Evolutionary conservation across 2,888 invertebrate genomes (phyloP).

Genomic region (Cheilosia vernalis): DNA sequence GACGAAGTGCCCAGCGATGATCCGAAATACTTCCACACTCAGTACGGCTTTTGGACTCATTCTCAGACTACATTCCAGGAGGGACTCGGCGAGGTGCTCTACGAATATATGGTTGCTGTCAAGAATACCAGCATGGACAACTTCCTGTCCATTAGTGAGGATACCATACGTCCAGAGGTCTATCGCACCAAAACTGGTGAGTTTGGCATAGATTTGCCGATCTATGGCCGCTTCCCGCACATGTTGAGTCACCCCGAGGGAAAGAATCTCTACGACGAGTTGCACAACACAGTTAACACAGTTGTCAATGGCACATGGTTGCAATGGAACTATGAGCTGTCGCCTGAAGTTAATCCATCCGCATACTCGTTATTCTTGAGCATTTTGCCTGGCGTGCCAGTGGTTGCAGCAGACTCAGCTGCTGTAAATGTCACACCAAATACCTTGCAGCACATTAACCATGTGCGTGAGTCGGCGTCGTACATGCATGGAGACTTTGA

Average conservation of each 20-base stretch:
- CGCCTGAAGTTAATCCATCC: slow-evolving; percentile 77
- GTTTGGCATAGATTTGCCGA: slow-evolving; percentile 81
- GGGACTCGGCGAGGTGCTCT: slow-evolving; percentile 85
- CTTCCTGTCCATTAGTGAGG: slow-evolving; percentile 82
- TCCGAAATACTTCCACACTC: slow-evolving; percentile 82
- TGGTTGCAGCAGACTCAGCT: slow-evolving; percentile 83
- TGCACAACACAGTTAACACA: slow-evolving; percentile 77
- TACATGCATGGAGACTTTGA: slow-evolving; percentile 87
- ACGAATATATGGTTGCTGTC: slow-evolving; percentile 87
- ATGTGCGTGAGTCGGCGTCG: slow-evolving; percentile 85
- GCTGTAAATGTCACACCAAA: slow-evolving; percentile 74
- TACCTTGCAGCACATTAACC: slow-evolving; percentile 80
- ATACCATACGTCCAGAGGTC: slow-evolving; percentile 79
- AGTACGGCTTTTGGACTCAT: slow-evolving; percentile 88
- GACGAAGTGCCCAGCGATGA: slow-evolving; percentile 79
- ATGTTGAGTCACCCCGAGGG: slow-evolving; percentile 77
- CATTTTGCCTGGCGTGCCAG: slow-evolving; percentile 91
- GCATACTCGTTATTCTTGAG: slow-evolving; percentile 88
- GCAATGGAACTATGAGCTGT: slow-evolving; percentile 82
- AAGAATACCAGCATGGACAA: slow-evolving; percentile 85
- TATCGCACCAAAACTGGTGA: slow-evolving; percentile 78
- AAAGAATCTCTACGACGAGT: slow-evolving; percentile 78
- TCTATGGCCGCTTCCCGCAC: slow-evolving; percentile 80
- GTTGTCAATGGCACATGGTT: slow-evolving; percentile 80
- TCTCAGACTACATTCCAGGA: slow-evolving; percentile 87